These are phyloP conservation scores for Macrocentrus cingulum DNA, from an alignment of 1,140 invertebrate species.

Conservation along the genomic window DNA sequence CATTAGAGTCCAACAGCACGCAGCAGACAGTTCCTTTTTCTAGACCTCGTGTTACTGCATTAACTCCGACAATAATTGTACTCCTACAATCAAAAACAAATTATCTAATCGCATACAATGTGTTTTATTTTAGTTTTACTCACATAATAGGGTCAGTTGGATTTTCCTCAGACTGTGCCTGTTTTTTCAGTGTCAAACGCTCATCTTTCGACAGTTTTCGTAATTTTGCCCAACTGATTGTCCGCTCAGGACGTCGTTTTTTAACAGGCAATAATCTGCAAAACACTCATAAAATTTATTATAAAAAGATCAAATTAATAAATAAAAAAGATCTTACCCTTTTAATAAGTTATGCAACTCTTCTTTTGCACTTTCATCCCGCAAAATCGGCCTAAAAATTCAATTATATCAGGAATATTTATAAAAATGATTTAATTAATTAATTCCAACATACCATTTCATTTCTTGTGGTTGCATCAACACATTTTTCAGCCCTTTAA, in stretches of 20 bases:
- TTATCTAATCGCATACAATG: too few species aligned
- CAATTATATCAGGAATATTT: slow-evolving; percentile 8
- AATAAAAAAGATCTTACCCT: slow-evolving; percentile 34
- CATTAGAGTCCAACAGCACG: slow-evolving; percentile 45
- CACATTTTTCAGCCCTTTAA: slow-evolving; percentile 43
- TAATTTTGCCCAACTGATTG: slow-evolving; percentile 43
- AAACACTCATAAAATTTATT: slow-evolving; percentile 26
- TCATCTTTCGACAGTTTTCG: slow-evolving; percentile 43
- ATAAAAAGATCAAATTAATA: slow-evolving; percentile 19
- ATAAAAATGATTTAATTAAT: slow-evolving; percentile 4
- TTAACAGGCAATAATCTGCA: slow-evolving; percentile 31
- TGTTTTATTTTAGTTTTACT: too few species aligned
- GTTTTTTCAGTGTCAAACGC: slow-evolving; percentile 33
- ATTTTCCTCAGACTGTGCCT: slow-evolving; percentile 14
- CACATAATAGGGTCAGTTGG: slow-evolving; percentile 33
- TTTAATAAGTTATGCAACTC: slow-evolving; percentile 34
- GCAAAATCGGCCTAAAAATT: slow-evolving; percentile 41
- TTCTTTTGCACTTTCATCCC: slow-evolving; percentile 23
- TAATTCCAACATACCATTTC: slow-evolving; percentile 36
- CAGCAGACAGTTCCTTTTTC: slow-evolving; percentile 46
- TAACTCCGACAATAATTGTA: slow-evolving; percentile 46
- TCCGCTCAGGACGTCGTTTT: slow-evolving; percentile 26
- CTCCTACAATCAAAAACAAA: slow-evolving; percentile 39
- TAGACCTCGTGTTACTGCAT: slow-evolving; percentile 46
- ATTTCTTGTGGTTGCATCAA: slow-evolving; percentile 40